Conservation (phyloP, 2,888 invertebrate species). For the Polydrusus cervinus region DNA sequence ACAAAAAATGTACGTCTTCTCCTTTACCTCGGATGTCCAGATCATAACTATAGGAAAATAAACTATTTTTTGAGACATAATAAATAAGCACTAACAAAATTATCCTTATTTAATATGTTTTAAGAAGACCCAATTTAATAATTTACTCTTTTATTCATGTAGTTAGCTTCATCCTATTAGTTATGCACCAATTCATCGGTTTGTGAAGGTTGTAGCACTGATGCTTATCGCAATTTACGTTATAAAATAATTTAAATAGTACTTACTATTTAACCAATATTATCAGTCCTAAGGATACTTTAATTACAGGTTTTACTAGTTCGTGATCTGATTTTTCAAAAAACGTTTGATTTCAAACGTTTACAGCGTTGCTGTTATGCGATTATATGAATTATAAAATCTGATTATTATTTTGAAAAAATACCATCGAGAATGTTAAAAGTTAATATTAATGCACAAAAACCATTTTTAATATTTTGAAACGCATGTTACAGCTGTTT, state of each 20-base stretch:
- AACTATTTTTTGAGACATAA: not conserved
- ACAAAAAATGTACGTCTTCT: too few species aligned
- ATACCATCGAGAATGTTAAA: too few species aligned
- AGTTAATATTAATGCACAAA: too few species aligned
- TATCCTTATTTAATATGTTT: not conserved
- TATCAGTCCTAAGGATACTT: not conserved
- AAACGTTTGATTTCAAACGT: too few species aligned
- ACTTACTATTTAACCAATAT: not conserved
- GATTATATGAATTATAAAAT: too few species aligned
- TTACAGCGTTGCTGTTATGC: too few species aligned
- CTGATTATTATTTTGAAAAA: too few species aligned
- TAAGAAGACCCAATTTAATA: not conserved
- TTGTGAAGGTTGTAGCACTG: conserved; percentile 7
- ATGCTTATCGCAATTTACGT: not conserved
- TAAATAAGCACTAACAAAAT: not conserved
- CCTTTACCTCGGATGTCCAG: not conserved
- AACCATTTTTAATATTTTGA: too few species aligned
- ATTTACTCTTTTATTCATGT: conserved; percentile 6
- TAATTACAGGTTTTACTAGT: too few species aligned
- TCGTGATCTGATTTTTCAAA: too few species aligned
- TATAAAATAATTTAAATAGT: not conserved
- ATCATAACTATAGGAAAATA: not conserved
- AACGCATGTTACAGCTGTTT: too few species aligned
- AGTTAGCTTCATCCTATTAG: conserved; percentile 12
- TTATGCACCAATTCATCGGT: conserved; percentile 18